Percentiles rank a stretch among this genome's conserved stretches.
These are phyloP conservation scores for Sapayoa aenigma DNA, from an alignment of 2,113 vertebrate species.

Conservation along the genomic window DNA sequence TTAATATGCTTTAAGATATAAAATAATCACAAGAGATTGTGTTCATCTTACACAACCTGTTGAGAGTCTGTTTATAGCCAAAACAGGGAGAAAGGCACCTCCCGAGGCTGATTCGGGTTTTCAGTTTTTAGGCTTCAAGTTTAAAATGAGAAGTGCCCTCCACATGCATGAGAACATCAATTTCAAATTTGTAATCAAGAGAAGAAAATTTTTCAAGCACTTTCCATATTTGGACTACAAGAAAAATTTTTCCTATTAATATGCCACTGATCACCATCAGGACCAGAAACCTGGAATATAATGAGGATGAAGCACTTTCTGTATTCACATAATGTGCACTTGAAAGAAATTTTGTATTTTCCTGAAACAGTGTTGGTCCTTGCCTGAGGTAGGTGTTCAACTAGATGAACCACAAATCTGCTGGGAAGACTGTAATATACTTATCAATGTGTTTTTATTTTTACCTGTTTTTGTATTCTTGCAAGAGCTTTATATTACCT, in stretches of 20 bases:
- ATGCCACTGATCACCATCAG: neutral
- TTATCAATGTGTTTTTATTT: neutral
- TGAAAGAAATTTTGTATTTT: neutral
- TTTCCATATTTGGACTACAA: neutral
- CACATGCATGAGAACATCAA: neutral
- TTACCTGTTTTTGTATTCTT: neutral
- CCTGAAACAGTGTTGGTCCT: neutral
- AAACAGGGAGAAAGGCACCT: neutral
- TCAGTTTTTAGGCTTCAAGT: neutral
- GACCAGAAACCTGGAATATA: neutral
- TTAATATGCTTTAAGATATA: neutral
- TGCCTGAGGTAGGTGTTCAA: neutral
- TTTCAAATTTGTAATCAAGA: neutral
- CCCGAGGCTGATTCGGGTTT: neutral
- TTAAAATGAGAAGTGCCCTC: neutral
- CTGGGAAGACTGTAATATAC: neutral
- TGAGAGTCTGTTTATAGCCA: neutral
- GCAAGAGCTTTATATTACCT: neutral
- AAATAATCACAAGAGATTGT: neutral
- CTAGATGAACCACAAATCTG: neutral
- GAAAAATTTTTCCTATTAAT: neutral
- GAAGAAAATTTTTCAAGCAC: neutral
- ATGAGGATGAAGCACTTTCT: neutral
- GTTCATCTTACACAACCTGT: neutral
- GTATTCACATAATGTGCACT: neutral